Percentiles rank a stretch among this genome's conserved stretches.
Conservation (phyloP, 2,113 vertebrate genomes). For the Lagopus leucura region DNA sequence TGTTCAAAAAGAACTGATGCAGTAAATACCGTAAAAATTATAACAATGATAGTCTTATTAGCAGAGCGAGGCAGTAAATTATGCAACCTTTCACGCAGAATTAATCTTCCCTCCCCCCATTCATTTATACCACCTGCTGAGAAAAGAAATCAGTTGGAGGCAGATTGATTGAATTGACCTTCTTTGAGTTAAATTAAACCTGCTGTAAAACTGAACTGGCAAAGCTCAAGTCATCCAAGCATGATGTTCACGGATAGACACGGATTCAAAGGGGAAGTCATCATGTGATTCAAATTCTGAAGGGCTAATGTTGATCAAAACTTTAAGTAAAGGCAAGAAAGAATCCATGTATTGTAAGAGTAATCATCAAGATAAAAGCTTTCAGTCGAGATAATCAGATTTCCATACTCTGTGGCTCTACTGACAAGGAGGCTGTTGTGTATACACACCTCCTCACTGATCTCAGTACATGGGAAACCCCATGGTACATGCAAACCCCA, state of each 20-base stretch:
- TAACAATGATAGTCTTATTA: background rate
- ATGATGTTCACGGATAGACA: background rate
- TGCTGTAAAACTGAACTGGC: background rate
- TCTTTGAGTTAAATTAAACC: constrained; percentile 18
- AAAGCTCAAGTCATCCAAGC: background rate
- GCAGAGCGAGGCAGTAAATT: background rate
- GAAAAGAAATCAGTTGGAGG: background rate
- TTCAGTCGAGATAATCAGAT: background rate
- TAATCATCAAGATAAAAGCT: background rate
- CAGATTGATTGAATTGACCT: constrained; percentile 9
- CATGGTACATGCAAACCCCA: no score
- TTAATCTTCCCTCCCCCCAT: background rate
- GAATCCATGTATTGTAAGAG: background rate
- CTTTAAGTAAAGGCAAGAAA: background rate
- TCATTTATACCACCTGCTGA: background rate
- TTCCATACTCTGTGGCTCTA: background rate
- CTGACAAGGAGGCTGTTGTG: background rate
- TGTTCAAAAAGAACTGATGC: background rate
- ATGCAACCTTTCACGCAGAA: background rate
- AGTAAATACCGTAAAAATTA: background rate
- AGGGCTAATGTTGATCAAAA: background rate
- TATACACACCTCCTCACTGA: no score
- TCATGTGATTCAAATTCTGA: background rate
- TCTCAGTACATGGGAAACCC: accelerated
- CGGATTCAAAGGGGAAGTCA: background rate